Evolutionary conservation across 2,113 vertebrate genomes (phyloP), one percentile per base, ranked within the genome.

Genomic region (Morone saxatilis): DNA sequence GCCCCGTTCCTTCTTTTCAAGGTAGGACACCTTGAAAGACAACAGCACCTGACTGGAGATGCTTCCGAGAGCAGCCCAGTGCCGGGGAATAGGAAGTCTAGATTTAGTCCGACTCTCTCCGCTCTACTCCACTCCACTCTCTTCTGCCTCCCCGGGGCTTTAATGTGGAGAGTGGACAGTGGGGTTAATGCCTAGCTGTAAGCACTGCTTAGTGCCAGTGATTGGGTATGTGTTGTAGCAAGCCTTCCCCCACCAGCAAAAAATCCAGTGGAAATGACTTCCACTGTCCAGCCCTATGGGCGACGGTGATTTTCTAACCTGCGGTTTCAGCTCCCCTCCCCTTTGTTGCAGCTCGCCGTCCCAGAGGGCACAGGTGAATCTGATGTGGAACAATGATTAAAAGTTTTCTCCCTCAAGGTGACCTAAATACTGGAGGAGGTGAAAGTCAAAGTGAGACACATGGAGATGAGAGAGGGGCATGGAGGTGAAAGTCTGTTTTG

Each of bases 131-230:
- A 82, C 89, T 90, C 80, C n/a, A 71, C 82, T 87, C 85, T 56
- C 56, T 68, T 43, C 79, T 78, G 20, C 86, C 69, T 90, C 93
- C 92, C 80, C n/a, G 16, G 93, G 94, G 91, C 90, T 88, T 89
- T 76, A 88, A 91, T 90, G 84, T 81, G 84, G 78, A 72, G 88
- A 86, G 91, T 89, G 93, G 92, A 92, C 88, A 89, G 91, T 83
- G 71, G 85, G 93, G 93, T 93, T 95, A 94, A 94, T 94, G 91
- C 94, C 80, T 94, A 10, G 93, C 92, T 94, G 91, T 94, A 93
- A 94, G 92, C 92, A 91, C 89, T 93, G 89, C 87, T 93, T 86
- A 90, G 83, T 59, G 66, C 91, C 73, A 89, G 89, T 93, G 92
- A 95, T 90, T 94, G 91, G 91, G 94, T 94, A 91, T 91, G 88